Evolutionary conservation across 1,140 invertebrate genomes (phyloP), one percentile per base, ranked within the genome.

Genomic region (Drosophila bocqueti): DNA sequence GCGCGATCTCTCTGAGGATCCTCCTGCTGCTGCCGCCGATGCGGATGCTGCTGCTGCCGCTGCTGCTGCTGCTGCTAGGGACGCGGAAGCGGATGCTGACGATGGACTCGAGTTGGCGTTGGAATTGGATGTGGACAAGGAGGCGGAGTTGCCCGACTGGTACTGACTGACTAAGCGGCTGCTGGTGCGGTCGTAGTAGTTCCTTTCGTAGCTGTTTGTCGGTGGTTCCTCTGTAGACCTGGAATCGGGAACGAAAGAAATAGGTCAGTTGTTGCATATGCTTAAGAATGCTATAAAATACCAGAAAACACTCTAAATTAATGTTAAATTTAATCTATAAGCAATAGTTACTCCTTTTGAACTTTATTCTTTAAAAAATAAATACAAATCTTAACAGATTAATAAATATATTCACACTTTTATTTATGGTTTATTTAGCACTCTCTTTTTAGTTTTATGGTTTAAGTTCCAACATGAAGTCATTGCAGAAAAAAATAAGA

Each of bases 211-310:
- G 77, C 79, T 91, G 71, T 91, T 93, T 81, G 85, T 84, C 76
- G 92, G 83, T 91, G 92, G 85, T 85, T 94, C 94, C 77, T 94
- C 94, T 73, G 93, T 93, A 87, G 94, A 94, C 86, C 94, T 94
- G 54, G 49, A 61, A 73, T 26, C 13, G 11, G 55, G 1, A 40
- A 6, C 40, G 31, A 42, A 55, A 45, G n/a, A 80, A 67, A 59
- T 60, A 36, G 9, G 34, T 55, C 21, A 40, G 21, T 16, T 5
- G 15, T 54, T 2, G 18, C 0, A 5, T 1, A 21, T 16, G 36
- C 4, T 24, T 3, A 24, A 11, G 4, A 55, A 55, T 38, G 9
- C 8, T 24, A 38, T 38, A 10, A 8, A 21, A 34, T 34, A 3
- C n/a, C 34, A 29, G 5, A 24, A 8, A 31, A 31, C 8, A 9